Evolutionary conservation across 1,140 invertebrate genomes (phyloP), one percentile per base, ranked within the genome.

Genomic region (Heliconius nattereri): DNA sequence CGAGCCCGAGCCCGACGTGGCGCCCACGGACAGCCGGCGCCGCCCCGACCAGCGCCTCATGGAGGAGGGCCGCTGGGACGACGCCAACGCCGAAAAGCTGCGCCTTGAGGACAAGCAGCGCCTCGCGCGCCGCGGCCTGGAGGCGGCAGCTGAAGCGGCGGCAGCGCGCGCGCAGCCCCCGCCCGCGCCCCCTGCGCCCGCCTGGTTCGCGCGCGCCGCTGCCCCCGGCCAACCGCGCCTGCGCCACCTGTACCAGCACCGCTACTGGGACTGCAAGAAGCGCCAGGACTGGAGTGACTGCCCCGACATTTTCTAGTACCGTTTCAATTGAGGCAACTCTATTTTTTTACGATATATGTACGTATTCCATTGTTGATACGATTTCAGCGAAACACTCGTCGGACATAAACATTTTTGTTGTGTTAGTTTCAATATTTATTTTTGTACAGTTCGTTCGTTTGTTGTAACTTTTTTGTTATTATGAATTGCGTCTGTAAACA

Each of bases 21-120:
- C 99, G 40, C 99, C 99, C 20, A 99, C 99, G 0, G 99, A 99
- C 95, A 97, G 97, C 23, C 96, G 99, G n/a, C 92, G 96, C 29
- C 96, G 99, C 80, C 99, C 99, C 70, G 99, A 99, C 96, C 99
- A 99, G 95, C 96, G 98, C 71, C 96, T 99, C 70, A 99, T 99
- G 99, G 99, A 99, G 94, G 96, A 98, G 78, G 98, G 98, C 9
- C 89, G 95, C 23, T 99, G 99, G 99, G 98, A 99, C 86, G 98
- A 99, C 85, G 99, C 99, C 45, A 99, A 99, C 95, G 92, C 95
- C 20, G 97, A 98, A 88, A 99, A 99, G 87, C 91, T 97, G 37
- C 95, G 97, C 71, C 94, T 99, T 2, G 99, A 99, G 94, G 99
- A 99, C 88, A 99, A 99, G 94, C 99, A 99, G 94, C 96, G 98